A percentile compares a stretch with the other conserved stretches of the same genome.
Conservation (phyloP, 1,140 invertebrate species). For the Fopius arisanus region DNA sequence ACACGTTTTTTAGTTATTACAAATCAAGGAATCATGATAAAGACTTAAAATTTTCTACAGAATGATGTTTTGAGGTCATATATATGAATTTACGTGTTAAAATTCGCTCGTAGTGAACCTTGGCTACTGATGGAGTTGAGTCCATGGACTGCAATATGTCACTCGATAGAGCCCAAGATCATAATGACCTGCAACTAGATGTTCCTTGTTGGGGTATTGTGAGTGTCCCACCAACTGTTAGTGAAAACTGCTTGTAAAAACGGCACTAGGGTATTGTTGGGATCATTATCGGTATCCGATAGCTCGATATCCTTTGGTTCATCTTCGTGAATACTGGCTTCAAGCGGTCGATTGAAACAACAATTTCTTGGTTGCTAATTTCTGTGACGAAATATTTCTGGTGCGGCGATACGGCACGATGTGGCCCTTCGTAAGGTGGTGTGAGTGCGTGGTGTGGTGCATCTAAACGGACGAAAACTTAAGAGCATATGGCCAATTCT, state of each 20-base stretch:
- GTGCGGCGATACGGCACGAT: not conserved
- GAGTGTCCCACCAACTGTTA: too few species aligned
- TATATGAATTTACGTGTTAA: too few species aligned
- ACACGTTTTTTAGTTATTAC: too few species aligned
- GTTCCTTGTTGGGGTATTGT: not conserved
- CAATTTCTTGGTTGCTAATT: not conserved
- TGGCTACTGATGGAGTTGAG: too few species aligned
- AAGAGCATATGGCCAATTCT: not conserved
- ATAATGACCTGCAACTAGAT: not conserved
- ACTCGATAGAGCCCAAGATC: not conserved
- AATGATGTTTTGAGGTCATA: too few species aligned
- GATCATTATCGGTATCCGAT: not conserved
- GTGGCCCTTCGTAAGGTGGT: not conserved
- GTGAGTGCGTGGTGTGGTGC: not conserved
- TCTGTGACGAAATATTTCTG: not conserved
- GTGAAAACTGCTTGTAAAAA: too few species aligned
- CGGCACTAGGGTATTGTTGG: not conserved
- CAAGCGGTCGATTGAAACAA: not conserved
- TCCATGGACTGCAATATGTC: not conserved
- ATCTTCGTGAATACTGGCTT: not conserved
- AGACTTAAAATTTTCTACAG: too few species aligned
- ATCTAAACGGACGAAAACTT: not conserved
- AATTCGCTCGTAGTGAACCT: too few species aligned
- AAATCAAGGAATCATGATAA: too few species aligned
- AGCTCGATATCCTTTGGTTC: not conserved